Evolutionary conservation across 2,888 invertebrate species (phyloP).

Genomic region (Prenolepis imparis): DNA sequence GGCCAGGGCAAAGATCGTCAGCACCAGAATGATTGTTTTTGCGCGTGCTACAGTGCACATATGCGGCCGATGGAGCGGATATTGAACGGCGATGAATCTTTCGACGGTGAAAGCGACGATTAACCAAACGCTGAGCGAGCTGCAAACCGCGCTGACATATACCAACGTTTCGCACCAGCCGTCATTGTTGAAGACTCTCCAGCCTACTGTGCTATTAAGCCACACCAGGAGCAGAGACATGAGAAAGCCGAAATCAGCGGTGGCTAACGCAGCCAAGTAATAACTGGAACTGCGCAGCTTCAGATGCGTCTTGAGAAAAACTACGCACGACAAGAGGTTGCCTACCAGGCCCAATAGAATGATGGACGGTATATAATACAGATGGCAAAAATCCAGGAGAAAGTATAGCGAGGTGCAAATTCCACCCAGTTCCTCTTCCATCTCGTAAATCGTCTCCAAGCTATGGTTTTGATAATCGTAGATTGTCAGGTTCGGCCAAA

Average conservation of each 20-base stretch:
- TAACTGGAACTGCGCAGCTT: conserved; percentile 89
- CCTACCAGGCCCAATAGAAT: conserved; percentile 89
- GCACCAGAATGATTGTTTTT: conserved; percentile 87
- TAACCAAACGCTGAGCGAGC: conserved; percentile 90
- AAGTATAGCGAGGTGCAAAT: conserved; percentile 80
- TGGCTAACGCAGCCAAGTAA: conserved; percentile 89
- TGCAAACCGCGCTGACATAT: conserved; percentile 88
- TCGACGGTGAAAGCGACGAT: conserved; percentile 91
- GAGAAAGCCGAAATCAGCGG: conserved; percentile 89
- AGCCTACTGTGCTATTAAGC: conserved; percentile 87
- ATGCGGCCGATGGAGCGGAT: conserved; percentile 88
- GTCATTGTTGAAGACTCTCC: conserved; percentile 87
- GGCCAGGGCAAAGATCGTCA: conserved; percentile 86
- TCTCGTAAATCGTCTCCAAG: conserved; percentile 65
- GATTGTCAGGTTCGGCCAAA: conserved; percentile 57
- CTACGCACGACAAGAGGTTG: conserved; percentile 88
- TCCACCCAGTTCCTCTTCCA: conserved; percentile 77
- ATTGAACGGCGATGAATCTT: conserved; percentile 90
- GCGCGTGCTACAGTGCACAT: conserved; percentile 89
- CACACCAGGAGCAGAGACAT: conserved; percentile 87
- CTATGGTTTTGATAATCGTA: conserved; percentile 64
- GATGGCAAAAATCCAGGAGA: conserved; percentile 86
- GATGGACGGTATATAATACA: conserved; percentile 89
- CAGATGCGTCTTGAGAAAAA: conserved; percentile 89
- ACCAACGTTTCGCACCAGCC: conserved; percentile 88